Conservation (phyloP, 2,797 vertebrate species). For the Triplophysa yarkandensis region DNA sequence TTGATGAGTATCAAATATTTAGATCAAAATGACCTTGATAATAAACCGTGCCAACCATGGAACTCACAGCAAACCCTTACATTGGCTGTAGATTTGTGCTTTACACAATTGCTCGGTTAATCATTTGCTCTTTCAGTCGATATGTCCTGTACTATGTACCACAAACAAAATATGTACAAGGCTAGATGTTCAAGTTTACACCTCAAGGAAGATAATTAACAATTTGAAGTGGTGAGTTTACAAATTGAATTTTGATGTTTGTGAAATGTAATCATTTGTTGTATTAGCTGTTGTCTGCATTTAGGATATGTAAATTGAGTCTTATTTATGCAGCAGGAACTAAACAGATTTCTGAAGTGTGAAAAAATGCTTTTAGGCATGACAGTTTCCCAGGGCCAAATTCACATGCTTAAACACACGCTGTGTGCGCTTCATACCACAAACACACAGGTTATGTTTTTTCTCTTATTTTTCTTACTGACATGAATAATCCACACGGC, state of each 20-base stretch:
- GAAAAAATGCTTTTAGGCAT: slow-evolving; percentile 27
- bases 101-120: too few relatives aligned
- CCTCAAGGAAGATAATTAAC: not conserved
- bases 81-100: too few relatives aligned
- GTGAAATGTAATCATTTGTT: slow-evolving; percentile 14
- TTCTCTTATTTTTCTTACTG: too few relatives aligned
- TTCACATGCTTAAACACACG: slow-evolving; percentile 16
- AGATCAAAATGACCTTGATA: too few relatives aligned
- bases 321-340: slow-evolving; percentile 11
- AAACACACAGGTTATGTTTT: slow-evolving; percentile 9
- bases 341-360: slow-evolving; percentile 36
- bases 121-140: too few relatives aligned
- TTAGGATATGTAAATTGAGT: slow-evolving; percentile 6
- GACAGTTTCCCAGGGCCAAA: slow-evolving; percentile 17
- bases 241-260: not conserved
- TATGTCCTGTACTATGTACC: too few relatives aligned
- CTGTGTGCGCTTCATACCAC: not conserved
- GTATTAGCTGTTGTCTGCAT: not conserved
- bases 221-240: not conserved
- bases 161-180: not conserved
- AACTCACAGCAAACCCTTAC: too few relatives aligned
- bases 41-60: too few relatives aligned
- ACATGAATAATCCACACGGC: not conserved
- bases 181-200: not conserved
- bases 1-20: too few relatives aligned